Conservation (phyloP, 2,797 vertebrate species). For the Okamejei kenojei region DNA sequence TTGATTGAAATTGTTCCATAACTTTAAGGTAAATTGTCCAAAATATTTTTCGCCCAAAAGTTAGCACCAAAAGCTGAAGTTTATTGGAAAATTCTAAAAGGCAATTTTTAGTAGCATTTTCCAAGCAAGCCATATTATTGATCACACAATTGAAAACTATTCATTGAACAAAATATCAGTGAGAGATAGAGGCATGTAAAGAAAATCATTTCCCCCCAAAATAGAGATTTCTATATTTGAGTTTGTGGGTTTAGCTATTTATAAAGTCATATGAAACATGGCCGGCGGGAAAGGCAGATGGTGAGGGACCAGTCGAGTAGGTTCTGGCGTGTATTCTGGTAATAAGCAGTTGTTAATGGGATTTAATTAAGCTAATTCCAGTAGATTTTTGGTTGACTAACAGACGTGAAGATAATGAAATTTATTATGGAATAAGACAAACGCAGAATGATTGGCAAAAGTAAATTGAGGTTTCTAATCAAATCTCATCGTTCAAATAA, state of each 20-base stretch:
- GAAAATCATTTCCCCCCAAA: not conserved
- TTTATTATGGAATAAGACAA: not conserved
- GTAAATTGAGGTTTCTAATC: not conserved
- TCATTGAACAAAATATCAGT: no score
- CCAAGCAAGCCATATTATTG: not conserved
- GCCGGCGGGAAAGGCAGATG: constrained; percentile 15
- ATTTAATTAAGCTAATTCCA: constrained; percentile 33
- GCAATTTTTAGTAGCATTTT: not conserved
- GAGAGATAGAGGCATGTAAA: not conserved
- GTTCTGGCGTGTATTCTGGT: constrained; percentile 19
- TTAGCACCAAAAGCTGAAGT: not conserved
- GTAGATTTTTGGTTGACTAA: not conserved
- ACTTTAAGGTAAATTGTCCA: not conserved
- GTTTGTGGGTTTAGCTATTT: not conserved
- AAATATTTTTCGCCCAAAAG: not conserved
- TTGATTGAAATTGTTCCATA: not conserved
- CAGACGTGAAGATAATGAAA: not conserved
- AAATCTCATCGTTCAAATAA: not conserved
- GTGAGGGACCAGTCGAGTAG: not conserved
- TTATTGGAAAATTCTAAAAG: not conserved
- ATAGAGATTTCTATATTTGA: not conserved
- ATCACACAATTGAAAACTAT: not conserved
- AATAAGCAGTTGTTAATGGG: constrained; percentile 18
- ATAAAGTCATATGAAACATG: not conserved
- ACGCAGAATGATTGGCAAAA: not conserved